Percentiles rank a stretch among this genome's conserved stretches.
Evolutionary conservation across 2,113 vertebrate genomes (phyloP).

Genomic region (Crotalus viridis): DNA sequence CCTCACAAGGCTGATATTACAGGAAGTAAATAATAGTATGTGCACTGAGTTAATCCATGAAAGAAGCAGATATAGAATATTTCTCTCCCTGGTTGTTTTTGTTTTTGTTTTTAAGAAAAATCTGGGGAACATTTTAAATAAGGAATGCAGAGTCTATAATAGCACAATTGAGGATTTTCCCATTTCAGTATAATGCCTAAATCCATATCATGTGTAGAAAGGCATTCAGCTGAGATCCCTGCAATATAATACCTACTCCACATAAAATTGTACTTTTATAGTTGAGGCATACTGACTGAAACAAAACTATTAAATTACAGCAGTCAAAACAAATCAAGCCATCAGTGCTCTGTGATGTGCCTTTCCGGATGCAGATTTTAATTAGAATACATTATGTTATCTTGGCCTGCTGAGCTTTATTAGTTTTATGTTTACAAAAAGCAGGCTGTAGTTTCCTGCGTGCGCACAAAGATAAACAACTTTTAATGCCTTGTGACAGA

Average conservation of each 20-base stretch:
- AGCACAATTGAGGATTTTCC: background rate
- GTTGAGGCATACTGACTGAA: background rate
- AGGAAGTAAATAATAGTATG: background rate
- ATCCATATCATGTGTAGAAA: background rate
- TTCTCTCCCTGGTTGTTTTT: background rate
- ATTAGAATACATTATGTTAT: slow-evolving; percentile 30
- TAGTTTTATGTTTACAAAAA: slow-evolving; percentile 4
- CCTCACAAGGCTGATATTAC: background rate
- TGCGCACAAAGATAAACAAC: background rate
- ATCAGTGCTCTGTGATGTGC: background rate
- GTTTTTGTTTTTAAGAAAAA: background rate
- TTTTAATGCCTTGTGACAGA: background rate
- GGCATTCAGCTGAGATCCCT: background rate
- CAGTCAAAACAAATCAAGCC: background rate
- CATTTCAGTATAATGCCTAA: background rate
- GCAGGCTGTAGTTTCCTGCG: background rate
- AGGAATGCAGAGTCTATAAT: background rate
- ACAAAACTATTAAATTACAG: background rate
- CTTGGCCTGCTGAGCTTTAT: slow-evolving; percentile 15
- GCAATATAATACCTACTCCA: background rate
- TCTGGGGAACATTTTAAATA: background rate
- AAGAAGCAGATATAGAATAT: background rate
- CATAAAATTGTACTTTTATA: background rate
- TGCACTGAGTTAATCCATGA: background rate
- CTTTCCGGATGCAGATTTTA: slow-evolving; percentile 21